Evolutionary conservation across 2,113 vertebrate genomes (phyloP).

Genomic region (Microtus montanus): DNA sequence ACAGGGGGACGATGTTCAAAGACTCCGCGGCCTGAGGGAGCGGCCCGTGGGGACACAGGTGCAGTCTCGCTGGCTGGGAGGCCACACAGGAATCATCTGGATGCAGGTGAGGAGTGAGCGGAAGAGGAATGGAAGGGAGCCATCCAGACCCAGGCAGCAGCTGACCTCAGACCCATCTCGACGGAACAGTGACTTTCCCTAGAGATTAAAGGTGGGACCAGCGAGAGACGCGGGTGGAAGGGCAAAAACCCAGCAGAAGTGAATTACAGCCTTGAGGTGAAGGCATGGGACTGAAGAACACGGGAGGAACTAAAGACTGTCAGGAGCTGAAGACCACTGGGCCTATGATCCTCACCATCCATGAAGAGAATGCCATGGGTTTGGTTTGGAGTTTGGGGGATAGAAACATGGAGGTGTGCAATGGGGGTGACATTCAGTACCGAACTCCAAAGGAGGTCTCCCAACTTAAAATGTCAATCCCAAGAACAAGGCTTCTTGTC

Average conservation of each 20-base stretch:
- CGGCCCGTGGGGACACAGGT: accelerated
- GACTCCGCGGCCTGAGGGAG: neutral
- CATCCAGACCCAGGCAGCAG: neutral
- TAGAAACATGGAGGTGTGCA: neutral
- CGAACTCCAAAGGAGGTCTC: neutral
- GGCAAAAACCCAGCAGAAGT: neutral
- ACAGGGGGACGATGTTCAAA: neutral
- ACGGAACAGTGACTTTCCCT: neutral
- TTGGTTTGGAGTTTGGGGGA: neutral
- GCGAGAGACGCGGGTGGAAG: neutral
- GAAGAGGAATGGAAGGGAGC: too few species aligned
- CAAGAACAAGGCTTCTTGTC: neutral
- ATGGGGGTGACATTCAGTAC: too few species aligned
- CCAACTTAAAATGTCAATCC: neutral
- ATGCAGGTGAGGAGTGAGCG: accelerated
- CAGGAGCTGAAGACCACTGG: neutral
- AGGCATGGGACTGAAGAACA: neutral
- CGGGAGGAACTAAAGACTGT: too few species aligned
- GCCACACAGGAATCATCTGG: neutral
- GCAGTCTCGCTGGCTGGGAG: neutral
- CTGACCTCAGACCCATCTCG: neutral
- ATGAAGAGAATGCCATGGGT: neutral
- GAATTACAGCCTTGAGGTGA: neutral
- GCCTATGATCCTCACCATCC: neutral
- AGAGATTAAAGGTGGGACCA: neutral